phyloP scores from a whole-genome alignment of 2,888 invertebrate genomes.

The Torymus auratus region DNA sequence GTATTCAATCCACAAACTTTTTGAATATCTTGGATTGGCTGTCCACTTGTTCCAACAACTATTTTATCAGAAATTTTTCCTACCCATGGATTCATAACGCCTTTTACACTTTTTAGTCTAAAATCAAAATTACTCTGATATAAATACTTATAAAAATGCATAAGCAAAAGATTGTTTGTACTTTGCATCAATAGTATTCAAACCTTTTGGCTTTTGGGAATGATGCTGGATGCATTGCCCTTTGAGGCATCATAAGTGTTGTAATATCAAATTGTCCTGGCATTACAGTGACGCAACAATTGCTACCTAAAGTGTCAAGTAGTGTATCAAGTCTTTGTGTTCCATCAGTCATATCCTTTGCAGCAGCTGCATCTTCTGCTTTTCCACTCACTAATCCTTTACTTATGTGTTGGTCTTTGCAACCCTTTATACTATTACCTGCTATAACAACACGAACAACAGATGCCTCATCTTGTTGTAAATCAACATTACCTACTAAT shows the following conservation, averaged over 20 bases:
- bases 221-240: constrained; percentile 90
- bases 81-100: constrained; percentile 89
- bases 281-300: constrained; percentile 87
- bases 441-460: constrained; percentile 90
- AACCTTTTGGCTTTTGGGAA: constrained; percentile 68
- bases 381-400: constrained; percentile 63
- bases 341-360: constrained; percentile 62
- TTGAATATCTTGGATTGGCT: constrained; percentile 88
- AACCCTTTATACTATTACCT: constrained; percentile 69
- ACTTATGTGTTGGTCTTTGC: constrained; percentile 58
- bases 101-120: constrained; percentile 84
- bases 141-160: constrained; percentile 17
- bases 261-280: constrained; percentile 94
- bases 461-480: constrained; percentile 82
- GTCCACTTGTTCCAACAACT: constrained; percentile 83
- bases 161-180: background rate
- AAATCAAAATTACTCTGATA: constrained; percentile 68
- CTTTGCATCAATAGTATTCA: background rate
- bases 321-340: constrained; percentile 66
- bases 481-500: constrained; percentile 82
- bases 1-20: constrained; percentile 83
- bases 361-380: constrained; percentile 62
- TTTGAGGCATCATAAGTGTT: constrained; percentile 94
- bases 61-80: constrained; percentile 68
- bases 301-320: constrained; percentile 65